These are phyloP conservation scores for Odontomachus brunneus DNA, from an alignment of 1,140 invertebrate genomes.

Conservation along the genomic window DNA sequence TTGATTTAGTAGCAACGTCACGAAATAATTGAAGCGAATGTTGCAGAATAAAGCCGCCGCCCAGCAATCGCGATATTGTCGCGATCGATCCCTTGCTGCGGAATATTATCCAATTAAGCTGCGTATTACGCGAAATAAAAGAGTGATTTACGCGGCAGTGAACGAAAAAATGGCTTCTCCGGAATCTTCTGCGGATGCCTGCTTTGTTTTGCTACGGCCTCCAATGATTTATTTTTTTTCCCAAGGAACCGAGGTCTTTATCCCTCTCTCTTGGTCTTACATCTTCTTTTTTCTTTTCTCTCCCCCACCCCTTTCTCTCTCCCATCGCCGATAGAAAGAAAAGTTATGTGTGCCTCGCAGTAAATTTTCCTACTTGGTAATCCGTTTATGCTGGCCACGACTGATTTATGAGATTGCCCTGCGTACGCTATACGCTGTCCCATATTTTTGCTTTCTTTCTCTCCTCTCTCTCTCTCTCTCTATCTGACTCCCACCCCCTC, in stretches of 20 bases:
- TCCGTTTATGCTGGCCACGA: constrained; percentile 64
- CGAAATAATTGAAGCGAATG: constrained; percentile 29
- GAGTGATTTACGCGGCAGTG: constrained; percentile 46
- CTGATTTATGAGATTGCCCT: constrained; percentile 63
- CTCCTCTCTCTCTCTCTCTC: neutral
- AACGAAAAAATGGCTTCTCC: constrained; percentile 48
- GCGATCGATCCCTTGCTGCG: neutral
- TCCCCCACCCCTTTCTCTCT: neutral
- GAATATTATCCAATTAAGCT: constrained; percentile 54
- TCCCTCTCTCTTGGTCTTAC: constrained; percentile 18
- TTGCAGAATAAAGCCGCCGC: neutral
- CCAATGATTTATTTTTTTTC: constrained; percentile 64
- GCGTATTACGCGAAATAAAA: constrained; percentile 45
- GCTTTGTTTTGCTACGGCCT: constrained; percentile 48
- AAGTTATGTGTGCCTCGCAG: constrained; percentile 61
- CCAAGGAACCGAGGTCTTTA: constrained; percentile 42
- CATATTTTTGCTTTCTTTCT: constrained; percentile 17
- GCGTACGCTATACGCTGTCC: constrained; percentile 51
- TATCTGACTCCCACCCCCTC: neutral
- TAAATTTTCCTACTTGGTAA: constrained; percentile 64
- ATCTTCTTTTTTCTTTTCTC: neutral
- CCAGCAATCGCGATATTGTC: constrained; percentile 49
- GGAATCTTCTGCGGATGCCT: constrained; percentile 23
- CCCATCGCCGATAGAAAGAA: constrained; percentile 61
- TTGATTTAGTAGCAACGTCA: constrained; percentile 38